Evolutionary conservation across 2,113 vertebrate genomes (phyloP).

Genomic region (Notarius lentiginosus): DNA sequence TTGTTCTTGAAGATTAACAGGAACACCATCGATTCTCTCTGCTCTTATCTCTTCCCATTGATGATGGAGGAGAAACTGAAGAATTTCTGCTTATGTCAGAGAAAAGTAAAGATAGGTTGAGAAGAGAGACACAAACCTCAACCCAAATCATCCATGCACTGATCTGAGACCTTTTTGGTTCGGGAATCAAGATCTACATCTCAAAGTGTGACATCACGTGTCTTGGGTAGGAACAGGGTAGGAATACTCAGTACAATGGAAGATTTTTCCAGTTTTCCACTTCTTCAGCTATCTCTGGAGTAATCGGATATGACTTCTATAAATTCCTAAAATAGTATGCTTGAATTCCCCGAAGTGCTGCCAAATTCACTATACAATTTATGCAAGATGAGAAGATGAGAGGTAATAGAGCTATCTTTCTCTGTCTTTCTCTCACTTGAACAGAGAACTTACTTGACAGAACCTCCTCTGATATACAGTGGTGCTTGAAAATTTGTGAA

Average conservation of each 20-base stretch:
- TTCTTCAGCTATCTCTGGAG: no score
- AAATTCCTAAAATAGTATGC: background rate
- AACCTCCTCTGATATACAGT: conserved; percentile 1
- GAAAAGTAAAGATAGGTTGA: background rate
- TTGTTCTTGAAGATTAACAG: background rate
- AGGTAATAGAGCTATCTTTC: background rate
- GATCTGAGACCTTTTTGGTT: background rate
- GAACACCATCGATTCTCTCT: background rate
- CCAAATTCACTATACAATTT: background rate
- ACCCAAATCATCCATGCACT: background rate
- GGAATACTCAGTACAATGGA: background rate
- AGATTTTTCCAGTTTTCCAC: no score
- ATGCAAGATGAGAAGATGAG: background rate
- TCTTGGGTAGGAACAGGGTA: background rate
- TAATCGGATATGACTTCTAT: background rate
- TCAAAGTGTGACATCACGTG: background rate
- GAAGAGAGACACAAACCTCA: background rate
- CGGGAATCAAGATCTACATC: background rate
- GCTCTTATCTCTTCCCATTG: background rate
- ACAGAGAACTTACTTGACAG: background rate
- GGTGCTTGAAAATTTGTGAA: no score
- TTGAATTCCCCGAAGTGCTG: background rate
- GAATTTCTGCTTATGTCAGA: background rate
- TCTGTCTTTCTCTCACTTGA: background rate
- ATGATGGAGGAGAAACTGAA: background rate